phyloP scores from a whole-genome alignment of 2,888 invertebrate species.

The Parasteatoda lunata region DNA sequence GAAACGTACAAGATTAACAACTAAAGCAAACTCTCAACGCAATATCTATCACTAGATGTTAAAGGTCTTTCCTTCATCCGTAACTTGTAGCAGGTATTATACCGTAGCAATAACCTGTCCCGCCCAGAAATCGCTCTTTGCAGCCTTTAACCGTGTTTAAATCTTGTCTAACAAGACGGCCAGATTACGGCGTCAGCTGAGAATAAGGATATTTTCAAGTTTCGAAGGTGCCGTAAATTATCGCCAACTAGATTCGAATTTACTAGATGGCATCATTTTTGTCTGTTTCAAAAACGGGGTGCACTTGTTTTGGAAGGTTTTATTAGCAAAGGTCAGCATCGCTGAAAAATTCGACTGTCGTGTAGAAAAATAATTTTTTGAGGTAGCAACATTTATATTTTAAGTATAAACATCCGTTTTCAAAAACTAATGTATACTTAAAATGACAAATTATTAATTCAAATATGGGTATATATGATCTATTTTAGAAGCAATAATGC shows the following conservation, averaged over 20 bases:
- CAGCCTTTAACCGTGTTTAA: conserved; percentile 22
- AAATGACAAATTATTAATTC: too few relatives aligned
- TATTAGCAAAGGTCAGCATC: too few relatives aligned
- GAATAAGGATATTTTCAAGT: conserved; percentile 10
- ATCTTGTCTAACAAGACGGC: conserved; percentile 58
- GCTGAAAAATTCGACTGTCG: too few relatives aligned
- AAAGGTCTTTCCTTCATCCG: conserved; percentile 12
- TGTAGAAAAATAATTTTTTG: too few relatives aligned
- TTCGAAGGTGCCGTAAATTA: conserved; percentile 27
- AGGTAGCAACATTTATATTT: too few relatives aligned
- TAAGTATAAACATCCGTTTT: too few relatives aligned
- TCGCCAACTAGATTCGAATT: conserved; percentile 15
- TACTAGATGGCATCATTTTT: conserved; percentile 27
- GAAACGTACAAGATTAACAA: conserved; percentile 1
- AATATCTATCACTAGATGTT: conserved; percentile 11
- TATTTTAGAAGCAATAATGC: too few relatives aligned
- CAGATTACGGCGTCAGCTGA: conserved; percentile 26
- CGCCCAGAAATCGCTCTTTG: conserved; percentile 31
- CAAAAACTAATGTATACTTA: too few relatives aligned
- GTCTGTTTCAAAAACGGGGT: conserved; percentile 21
- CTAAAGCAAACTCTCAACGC: conserved; percentile 10
- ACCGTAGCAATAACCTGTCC: conserved; percentile 35
- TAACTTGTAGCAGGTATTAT: conserved; percentile 30
- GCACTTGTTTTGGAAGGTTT: conserved; percentile 2
- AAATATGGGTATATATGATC: too few relatives aligned